Evolutionary conservation across 2,113 vertebrate genomes (phyloP), one percentile per base, ranked within the genome.

Genomic region (Pteropus alecto): DNA sequence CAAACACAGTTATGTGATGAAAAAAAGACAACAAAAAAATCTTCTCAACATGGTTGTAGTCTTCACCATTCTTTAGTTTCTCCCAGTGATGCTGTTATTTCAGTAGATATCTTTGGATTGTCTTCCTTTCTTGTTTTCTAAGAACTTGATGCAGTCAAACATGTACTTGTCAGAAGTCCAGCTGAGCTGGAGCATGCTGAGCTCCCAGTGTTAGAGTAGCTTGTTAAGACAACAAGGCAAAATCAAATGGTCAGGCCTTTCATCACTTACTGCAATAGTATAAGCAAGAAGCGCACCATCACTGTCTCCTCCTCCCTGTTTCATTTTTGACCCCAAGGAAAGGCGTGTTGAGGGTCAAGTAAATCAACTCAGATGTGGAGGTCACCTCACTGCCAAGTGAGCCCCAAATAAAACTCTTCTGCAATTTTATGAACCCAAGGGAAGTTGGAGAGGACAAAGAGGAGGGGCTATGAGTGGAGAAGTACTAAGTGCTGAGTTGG

Each of bases 221-320:
- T 54, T 24, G 16, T 58, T 48, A 79, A 81, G 19, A 58, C 4
- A 43, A 21, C 9, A 54, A 94, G 22, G 12, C 74, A 48, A 58
- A 77, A 35, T 43, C 16, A 58, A 68, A 63, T 24, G n/a, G 12
- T 67, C 7, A 51, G 58, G 18, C 8, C 30, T 41, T 7, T 21
- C 10, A 1, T 73, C 38, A 58, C 5, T 51, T 43, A 28, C 21
- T 41, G 0, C 3, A 48, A 9, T 46, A 41, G 7, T 21, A 19
- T 41, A 71, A 70, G 18, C 18, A n/a, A 63, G 43, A 85, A 3
- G 4, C 8, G 71, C 28, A 71, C 35, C 13, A 24, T 8, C 15
- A 77, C 11, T n/a, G n/a, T 11, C 19, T 61, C 5, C 15, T 78
- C 30, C 22, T 60, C 58, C 8, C 58, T 60, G 58, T 60, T 60